Conservation (phyloP, 2,113 vertebrate species). For the Sceloporus undulatus region DNA sequence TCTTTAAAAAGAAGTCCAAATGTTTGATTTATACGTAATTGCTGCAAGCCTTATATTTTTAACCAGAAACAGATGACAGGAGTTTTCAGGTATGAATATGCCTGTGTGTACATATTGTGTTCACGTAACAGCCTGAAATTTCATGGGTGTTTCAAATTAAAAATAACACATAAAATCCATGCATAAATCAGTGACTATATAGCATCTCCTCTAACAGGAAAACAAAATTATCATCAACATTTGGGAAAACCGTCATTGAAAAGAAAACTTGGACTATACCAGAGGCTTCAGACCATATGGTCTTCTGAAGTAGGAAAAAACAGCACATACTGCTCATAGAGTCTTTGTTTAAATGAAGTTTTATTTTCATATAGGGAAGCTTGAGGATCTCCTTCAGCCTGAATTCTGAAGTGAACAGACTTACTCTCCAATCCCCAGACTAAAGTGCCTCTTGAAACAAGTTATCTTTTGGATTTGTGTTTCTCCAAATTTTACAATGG, state of each 20-base stretch:
- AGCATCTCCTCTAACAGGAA: slow-evolving; percentile 11
- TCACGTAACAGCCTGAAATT: slow-evolving; percentile 1
- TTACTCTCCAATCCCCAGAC: neutral
- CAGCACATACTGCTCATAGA: neutral
- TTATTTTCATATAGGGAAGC: neutral
- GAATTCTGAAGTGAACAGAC: neutral
- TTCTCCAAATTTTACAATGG: neutral
- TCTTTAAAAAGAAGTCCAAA: neutral
- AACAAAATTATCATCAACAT: neutral
- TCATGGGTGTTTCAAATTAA: slow-evolving; percentile 23
- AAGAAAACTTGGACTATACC: neutral
- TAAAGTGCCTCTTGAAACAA: neutral
- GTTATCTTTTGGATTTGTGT: neutral
- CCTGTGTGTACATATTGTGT: neutral
- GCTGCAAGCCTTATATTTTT: slow-evolving; percentile 11
- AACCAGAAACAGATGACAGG: slow-evolving; percentile 18
- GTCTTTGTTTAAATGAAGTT: neutral
- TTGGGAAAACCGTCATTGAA: neutral
- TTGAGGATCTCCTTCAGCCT: neutral
- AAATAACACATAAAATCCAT: neutral
- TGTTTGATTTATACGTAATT: neutral
- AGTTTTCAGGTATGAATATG: neutral
- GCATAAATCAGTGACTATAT: slow-evolving; percentile 11
- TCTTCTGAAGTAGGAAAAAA: neutral
- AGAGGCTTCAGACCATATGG: neutral